Evolutionary conservation across 2,113 vertebrate species (phyloP), one percentile per base, ranked within the genome.

Genomic region (Dissostichus mawsoni): DNA sequence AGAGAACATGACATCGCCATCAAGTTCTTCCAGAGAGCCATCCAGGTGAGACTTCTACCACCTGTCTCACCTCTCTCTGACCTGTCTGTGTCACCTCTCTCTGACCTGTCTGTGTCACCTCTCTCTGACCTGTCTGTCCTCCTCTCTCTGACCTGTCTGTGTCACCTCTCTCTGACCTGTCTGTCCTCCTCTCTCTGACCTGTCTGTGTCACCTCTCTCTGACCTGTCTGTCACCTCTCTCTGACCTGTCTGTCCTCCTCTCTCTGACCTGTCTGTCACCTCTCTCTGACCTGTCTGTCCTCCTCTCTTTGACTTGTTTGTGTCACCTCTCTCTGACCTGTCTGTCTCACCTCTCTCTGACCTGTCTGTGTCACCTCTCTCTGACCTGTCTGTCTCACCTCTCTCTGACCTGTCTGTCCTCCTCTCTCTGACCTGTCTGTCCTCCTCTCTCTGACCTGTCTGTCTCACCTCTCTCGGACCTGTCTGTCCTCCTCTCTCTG

Each of bases 21-120:
- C 85, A 99, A 99, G 93, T 99, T 99, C 94, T 99, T 99, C 94
- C 98, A 99, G 93, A 95, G 98, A 85, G 98, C 98, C 85, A 99
- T 99, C 87, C 98, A 99, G 92, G 93, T 94, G 75, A 86, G 74
- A 16, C 53, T 3, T 66, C 76, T 65, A 3, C 52, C 9, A 4
- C 36, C 36, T 36, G 4, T 36, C 36, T 36, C 36, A 36, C 36
- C 36, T 36, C 36, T 36, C 33, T 36, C 36, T 36, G 33, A 36
- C 33, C 33, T 36, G 33, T 36, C 23, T 23, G 23, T 23, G 23
- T 23, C 23, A 25, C 8, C 7, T 59, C 29, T 17, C 3, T 61
- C 29, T 10, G 16, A 61, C 29, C 41, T 72, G 3, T 52, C 18
- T 44, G 12, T 59, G 23, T 11, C 9, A 25, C 9, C 8, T 61